Percentiles rank a stretch among this genome's conserved stretches.
Evolutionary conservation across 2,113 vertebrate genomes (phyloP).

Genomic region (Cryptotis parvus): DNA sequence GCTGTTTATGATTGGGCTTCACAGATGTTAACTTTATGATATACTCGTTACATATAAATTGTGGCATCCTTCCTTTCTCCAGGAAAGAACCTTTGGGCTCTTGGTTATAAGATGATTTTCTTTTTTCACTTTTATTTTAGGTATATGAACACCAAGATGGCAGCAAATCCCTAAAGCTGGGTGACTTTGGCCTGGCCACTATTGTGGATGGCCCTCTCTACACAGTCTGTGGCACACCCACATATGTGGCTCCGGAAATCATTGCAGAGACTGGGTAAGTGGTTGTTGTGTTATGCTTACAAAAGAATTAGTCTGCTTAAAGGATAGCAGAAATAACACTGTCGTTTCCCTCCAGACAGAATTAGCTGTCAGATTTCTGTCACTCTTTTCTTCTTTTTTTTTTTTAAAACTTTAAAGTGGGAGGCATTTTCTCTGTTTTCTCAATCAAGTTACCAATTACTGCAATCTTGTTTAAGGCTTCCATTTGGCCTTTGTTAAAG

Average conservation of each 20-base stretch:
- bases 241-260: slow-evolving; percentile 98
- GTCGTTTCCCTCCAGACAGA: neutral
- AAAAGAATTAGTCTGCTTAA: neutral
- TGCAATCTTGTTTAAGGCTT: slow-evolving; percentile 41
- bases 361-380: neutral
- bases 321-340: neutral
- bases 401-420: neutral
- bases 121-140: slow-evolving; percentile 84
- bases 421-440: slow-evolving; percentile 41
- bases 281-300: neutral
- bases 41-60: neutral
- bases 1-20: no score
- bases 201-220: slow-evolving; percentile 96
- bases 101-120: neutral
- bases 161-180: slow-evolving; percentile 96
- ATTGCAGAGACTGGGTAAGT: slow-evolving; percentile 96
- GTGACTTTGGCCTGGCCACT: slow-evolving; percentile 97
- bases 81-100: neutral
- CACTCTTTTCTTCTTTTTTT: neutral
- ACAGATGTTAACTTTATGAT: neutral
- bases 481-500: slow-evolving; percentile 51
- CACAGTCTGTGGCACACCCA: slow-evolving; percentile 97
- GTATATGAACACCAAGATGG: slow-evolving; percentile 97
- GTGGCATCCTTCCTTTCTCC: neutral
- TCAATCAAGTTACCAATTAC: neutral